A percentile compares a stretch with the other conserved stretches of the same genome.
These are phyloP conservation scores for Oxystoma pomonae DNA, from an alignment of 2,888 invertebrate species.

Conservation along the genomic window DNA sequence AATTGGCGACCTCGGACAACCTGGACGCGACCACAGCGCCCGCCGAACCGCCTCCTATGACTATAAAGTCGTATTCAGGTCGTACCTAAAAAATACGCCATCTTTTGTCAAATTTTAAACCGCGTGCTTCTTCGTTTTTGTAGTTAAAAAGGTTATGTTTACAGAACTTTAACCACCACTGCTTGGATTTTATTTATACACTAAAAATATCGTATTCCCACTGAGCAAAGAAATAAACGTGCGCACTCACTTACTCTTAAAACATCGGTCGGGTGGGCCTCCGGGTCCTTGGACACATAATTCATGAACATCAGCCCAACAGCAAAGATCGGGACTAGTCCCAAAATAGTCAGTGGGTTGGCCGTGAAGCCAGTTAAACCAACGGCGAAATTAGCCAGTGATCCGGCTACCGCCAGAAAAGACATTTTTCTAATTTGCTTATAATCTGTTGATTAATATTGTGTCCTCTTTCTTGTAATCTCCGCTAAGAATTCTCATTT, in stretches of 20 bases:
- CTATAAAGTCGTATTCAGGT: slow-evolving; percentile 79
- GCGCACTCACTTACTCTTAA: slow-evolving; percentile 61
- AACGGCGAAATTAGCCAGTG: slow-evolving; percentile 42
- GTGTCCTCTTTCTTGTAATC: background rate
- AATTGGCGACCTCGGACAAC: slow-evolving; percentile 73
- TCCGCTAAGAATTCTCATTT: too few species aligned
- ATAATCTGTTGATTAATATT: background rate
- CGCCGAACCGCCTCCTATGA: slow-evolving; percentile 85
- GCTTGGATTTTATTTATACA: too few species aligned
- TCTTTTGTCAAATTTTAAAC: background rate
- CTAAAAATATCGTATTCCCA: too few species aligned
- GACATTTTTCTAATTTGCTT: slow-evolving; percentile 42
- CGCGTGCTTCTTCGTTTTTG: too few species aligned
- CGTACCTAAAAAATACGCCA: slow-evolving; percentile 54
- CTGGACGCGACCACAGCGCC: slow-evolving; percentile 85
- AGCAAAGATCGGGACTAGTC: slow-evolving; percentile 76
- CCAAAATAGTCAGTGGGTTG: slow-evolving; percentile 58
- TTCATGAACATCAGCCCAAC: slow-evolving; percentile 76
- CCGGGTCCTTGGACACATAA: slow-evolving; percentile 79
- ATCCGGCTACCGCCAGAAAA: slow-evolving; percentile 48
- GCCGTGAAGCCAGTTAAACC: slow-evolving; percentile 40
- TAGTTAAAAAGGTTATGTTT: too few species aligned
- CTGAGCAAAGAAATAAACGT: too few species aligned
- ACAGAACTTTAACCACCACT: too few species aligned
- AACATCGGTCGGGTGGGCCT: slow-evolving; percentile 69